phyloP scores from a whole-genome alignment of 1,140 invertebrate genomes.

The Phymastichus coffea region DNA sequence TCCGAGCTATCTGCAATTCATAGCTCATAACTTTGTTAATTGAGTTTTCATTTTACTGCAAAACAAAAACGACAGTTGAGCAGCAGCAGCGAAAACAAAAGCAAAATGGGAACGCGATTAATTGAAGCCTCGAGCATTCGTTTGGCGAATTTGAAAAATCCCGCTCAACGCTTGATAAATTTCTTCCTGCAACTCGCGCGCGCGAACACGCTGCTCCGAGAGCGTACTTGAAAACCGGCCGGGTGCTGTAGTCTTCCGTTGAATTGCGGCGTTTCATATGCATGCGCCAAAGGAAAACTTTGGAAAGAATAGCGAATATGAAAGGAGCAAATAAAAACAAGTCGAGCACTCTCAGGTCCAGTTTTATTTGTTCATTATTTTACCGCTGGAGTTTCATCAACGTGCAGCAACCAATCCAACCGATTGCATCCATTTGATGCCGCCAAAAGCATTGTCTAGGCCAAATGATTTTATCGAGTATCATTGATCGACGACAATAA shows the following conservation, averaged over 20 bases:
- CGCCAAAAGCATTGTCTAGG: no score
- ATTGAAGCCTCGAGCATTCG: background rate
- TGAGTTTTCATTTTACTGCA: background rate
- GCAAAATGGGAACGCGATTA: constrained; percentile 11
- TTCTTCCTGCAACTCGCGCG: constrained; percentile 6
- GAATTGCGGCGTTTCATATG: no score
- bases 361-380: constrained; percentile 4
- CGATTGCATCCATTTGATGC: constrained; percentile 29
- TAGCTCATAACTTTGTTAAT: constrained; percentile 16
- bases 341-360: no score
- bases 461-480: no score
- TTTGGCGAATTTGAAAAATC: constrained; percentile 17
- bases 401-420: no score
- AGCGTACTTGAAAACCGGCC: constrained; percentile 24
- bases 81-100: background rate
- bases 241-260: no score
- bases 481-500: no score
- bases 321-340: no score
- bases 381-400: constrained; percentile 28
- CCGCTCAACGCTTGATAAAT: constrained; percentile 24
- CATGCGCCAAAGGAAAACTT: no score
- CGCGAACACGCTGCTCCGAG: no score
- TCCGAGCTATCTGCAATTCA: no score
- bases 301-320: no score
- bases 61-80: background rate